A percentile compares a stretch with the other conserved stretches of the same genome.
phyloP scores from a whole-genome alignment of 2,888 invertebrate genomes.

The Plutella xylostella region DNA sequence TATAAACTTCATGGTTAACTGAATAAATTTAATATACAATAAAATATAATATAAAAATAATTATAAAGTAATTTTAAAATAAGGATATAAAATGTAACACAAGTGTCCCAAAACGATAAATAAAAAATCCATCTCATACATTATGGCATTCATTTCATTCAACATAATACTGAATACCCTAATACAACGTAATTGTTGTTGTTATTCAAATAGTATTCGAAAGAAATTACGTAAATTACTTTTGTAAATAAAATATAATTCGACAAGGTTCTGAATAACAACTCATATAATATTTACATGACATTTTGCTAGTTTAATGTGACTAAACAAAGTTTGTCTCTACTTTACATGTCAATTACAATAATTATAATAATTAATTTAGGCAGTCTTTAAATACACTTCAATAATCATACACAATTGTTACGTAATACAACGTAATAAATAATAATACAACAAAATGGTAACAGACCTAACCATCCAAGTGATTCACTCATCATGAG shows the following conservation, averaged over 20 bases:
- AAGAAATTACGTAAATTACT: neutral
- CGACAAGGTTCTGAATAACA: constrained; percentile 1
- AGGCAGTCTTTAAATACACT: constrained; percentile 65
- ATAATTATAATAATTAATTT: constrained; percentile 54
- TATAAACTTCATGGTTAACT: constrained; percentile 39
- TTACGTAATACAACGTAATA: constrained; percentile 46
- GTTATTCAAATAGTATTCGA: constrained; percentile 27
- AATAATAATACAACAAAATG: constrained; percentile 59
- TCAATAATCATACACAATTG: constrained; percentile 50
- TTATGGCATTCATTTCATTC: constrained; percentile 50
- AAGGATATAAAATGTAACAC: constrained; percentile 41
- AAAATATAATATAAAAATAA: constrained; percentile 41
- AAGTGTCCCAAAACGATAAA: constrained; percentile 23
- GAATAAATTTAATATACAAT: constrained; percentile 50
- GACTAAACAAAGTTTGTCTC: constrained; percentile 36
- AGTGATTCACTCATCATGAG: constrained; percentile 25
- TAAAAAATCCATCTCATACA: constrained; percentile 58
- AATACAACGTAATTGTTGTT: constrained; percentile 63
- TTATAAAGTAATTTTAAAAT: constrained; percentile 44
- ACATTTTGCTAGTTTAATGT: constrained; percentile 19
- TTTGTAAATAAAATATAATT: neutral
- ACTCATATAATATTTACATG: constrained; percentile 4
- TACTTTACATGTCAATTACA: constrained; percentile 51
- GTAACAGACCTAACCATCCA: constrained; percentile 55
- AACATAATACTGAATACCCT: constrained; percentile 66